Evolutionary conservation across 2,888 invertebrate species (phyloP).

Genomic region (Thecophora atra): DNA sequence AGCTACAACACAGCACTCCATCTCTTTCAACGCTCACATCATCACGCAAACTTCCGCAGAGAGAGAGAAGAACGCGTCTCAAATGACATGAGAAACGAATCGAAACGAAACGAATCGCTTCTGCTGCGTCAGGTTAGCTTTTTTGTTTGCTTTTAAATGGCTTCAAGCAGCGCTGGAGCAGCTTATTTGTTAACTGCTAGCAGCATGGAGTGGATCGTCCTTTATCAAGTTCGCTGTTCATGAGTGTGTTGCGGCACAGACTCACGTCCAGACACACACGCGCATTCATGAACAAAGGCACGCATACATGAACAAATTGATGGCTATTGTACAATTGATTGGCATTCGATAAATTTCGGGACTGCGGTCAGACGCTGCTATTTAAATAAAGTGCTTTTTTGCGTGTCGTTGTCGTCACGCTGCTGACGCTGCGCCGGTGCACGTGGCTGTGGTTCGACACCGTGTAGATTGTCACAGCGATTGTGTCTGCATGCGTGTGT

Average conservation of each 20-base stretch:
- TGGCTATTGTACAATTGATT: conserved; percentile 33
- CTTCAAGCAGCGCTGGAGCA: background rate
- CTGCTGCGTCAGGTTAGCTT: background rate
- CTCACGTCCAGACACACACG: background rate
- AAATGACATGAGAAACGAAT: background rate
- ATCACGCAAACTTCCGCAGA: background rate
- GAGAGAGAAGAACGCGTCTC: background rate
- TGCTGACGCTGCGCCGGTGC: conserved; percentile 1
- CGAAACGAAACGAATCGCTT: conserved; percentile 1
- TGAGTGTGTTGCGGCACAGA: background rate
- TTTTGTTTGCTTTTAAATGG: too few species aligned
- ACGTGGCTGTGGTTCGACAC: conserved; percentile 25
- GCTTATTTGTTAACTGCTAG: background rate
- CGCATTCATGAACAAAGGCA: background rate
- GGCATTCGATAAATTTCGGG: conserved; percentile 34
- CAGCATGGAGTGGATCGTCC: conserved; percentile 28
- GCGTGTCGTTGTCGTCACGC: too few species aligned
- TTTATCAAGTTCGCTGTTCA: conserved; percentile 23
- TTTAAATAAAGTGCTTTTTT: conserved; percentile 33
- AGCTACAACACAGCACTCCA: background rate
- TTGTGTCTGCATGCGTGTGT: background rate
- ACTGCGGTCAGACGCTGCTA: conserved; percentile 21
- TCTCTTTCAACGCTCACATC: background rate
- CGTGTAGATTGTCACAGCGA: conserved; percentile 1
- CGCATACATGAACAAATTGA: conserved; percentile 22